Percentiles rank a stretch among this genome's conserved stretches.
These are phyloP conservation scores for Meda fulgida DNA, from an alignment of 2,797 vertebrate genomes.

Conservation along the genomic window DNA sequence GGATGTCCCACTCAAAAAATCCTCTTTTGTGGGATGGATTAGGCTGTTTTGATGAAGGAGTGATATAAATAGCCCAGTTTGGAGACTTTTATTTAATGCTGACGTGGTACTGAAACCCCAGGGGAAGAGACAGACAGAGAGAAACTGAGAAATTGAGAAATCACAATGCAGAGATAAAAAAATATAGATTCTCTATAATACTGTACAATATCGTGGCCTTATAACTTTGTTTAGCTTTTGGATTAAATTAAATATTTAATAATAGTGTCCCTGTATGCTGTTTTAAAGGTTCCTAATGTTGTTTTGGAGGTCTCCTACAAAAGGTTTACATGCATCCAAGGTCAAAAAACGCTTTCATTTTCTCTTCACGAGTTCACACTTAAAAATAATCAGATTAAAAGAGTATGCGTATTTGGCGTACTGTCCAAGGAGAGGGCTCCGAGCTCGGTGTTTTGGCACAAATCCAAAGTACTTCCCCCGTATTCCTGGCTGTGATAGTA, in stretches of 20 bases:
- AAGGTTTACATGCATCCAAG: too few species aligned
- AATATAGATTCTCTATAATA: neutral
- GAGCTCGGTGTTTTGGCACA: too few species aligned
- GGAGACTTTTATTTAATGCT: slow-evolving; percentile 62
- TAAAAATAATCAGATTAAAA: too few species aligned
- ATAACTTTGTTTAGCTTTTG: neutral
- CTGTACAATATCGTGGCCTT: too few species aligned
- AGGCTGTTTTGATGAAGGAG: slow-evolving; percentile 69
- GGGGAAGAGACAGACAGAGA: slow-evolving; percentile 34
- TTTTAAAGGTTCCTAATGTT: neutral
- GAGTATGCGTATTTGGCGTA: too few species aligned
- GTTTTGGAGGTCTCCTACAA: too few species aligned
- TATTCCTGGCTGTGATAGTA: too few species aligned
- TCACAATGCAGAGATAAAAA: neutral
- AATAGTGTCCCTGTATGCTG: neutral
- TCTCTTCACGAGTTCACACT: neutral
- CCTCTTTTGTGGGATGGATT: slow-evolving; percentile 59
- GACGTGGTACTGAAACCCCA: slow-evolving; percentile 57
- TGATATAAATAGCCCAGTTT: slow-evolving; percentile 66
- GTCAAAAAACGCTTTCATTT: neutral
- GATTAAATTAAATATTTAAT: neutral
- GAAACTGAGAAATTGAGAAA: slow-evolving; percentile 7
- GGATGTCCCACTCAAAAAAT: slow-evolving; percentile 20
- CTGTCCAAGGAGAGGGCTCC: too few species aligned
- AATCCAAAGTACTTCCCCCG: too few species aligned